phyloP scores from a whole-genome alignment of 1,140 invertebrate genomes.

The Goniozus legneri region DNA sequence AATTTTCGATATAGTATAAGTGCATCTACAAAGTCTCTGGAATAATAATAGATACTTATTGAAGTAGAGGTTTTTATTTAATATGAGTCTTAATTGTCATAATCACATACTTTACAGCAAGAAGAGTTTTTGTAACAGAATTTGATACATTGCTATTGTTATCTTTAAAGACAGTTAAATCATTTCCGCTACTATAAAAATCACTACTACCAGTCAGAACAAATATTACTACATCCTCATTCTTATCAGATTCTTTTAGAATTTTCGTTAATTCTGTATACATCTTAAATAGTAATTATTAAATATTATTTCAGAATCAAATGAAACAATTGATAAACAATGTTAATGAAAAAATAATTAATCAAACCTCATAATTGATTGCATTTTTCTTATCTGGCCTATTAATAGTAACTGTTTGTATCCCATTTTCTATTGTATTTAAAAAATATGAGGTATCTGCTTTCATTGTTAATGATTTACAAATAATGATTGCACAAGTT shows the following conservation, averaged over 20 bases:
- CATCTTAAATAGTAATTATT: slow-evolving; percentile 54
- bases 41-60: slow-evolving; percentile 42
- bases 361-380: slow-evolving; percentile 39
- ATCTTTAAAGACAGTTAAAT: slow-evolving; percentile 62
- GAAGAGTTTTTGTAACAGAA: not conserved
- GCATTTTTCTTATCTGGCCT: slow-evolving; percentile 78
- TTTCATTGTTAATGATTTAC: not conserved
- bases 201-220: slow-evolving; percentile 75
- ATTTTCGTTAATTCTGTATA: slow-evolving; percentile 64
- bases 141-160: not conserved
- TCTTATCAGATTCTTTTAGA: slow-evolving; percentile 64
- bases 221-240: slow-evolving; percentile 62
- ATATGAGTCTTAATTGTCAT: slow-evolving; percentile 10
- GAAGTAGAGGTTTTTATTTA: slow-evolving; percentile 1
- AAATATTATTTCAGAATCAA: not conserved
- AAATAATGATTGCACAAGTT: too few species aligned
- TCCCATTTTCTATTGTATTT: slow-evolving; percentile 44
- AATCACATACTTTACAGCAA: not conserved
- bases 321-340: not conserved
- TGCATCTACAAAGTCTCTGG: slow-evolving; percentile 67
- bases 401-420: slow-evolving; percentile 69
- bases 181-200: slow-evolving; percentile 86
- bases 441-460: slow-evolving; percentile 15
- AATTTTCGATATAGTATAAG: slow-evolving; percentile 89
- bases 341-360: not conserved